These are phyloP conservation scores for Gallinago undulata DNA, from an alignment of 2,113 vertebrate genomes.

Conservation along the genomic window DNA sequence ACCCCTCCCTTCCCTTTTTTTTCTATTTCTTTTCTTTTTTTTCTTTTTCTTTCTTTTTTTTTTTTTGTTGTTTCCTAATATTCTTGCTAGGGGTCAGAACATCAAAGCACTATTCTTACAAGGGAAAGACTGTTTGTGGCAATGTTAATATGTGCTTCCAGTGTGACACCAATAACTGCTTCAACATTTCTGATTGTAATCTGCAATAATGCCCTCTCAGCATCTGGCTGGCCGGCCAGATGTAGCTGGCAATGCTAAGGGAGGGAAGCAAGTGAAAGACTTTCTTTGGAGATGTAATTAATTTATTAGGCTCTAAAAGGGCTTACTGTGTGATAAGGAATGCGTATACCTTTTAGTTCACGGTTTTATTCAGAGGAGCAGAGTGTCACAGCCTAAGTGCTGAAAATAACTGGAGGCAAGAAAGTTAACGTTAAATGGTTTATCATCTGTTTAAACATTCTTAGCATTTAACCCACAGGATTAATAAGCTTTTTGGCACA, in stretches of 20 bases:
- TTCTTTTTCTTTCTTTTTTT: not conserved
- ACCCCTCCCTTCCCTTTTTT: not conserved
- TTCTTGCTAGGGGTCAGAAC: constrained; percentile 1
- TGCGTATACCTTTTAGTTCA: not conserved
- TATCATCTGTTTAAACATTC: constrained; percentile 45
- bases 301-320: not conserved
- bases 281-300: constrained; percentile 21
- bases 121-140: constrained; percentile 10
- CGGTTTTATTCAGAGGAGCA: not conserved
- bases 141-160: not conserved
- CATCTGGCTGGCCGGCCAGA: not conserved
- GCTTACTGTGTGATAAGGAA: not conserved
- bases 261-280: not conserved
- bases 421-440: constrained; percentile 28
- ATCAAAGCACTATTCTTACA: not conserved
- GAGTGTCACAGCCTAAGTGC: not conserved
- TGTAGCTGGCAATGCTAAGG: not conserved
- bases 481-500: constrained; percentile 29
- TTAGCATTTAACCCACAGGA: constrained; percentile 38
- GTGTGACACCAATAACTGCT: not conserved
- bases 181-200: constrained; percentile 18
- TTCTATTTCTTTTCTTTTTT: too few species aligned
- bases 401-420: constrained; percentile 19
- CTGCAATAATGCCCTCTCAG: not conserved
- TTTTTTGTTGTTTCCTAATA: not conserved